Conservation (phyloP, 2,888 invertebrate species). For the Auanema freiburgensis region DNA sequence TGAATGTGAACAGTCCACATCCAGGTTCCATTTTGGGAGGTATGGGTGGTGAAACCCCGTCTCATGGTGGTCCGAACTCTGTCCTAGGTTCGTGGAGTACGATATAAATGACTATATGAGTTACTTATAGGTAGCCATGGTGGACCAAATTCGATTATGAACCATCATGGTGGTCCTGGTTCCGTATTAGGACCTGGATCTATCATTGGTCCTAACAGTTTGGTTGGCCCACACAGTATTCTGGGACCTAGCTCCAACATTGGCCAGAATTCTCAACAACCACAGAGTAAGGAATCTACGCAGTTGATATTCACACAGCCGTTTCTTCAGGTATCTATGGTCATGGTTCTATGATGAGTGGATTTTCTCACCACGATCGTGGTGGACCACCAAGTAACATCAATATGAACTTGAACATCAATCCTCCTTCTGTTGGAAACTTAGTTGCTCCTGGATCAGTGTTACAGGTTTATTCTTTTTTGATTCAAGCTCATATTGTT, state of each 20-base stretch:
- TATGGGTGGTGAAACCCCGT: constrained; percentile 46
- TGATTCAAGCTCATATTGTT: not conserved
- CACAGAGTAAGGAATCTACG: constrained; percentile 9
- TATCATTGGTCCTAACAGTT: constrained; percentile 32
- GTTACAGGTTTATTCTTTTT: constrained; percentile 14
- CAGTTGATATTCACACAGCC: too few species aligned
- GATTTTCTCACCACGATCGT: constrained; percentile 16
- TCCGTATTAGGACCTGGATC: constrained; percentile 47
- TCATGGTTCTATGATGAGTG: constrained; percentile 18
- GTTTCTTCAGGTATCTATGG: not conserved
- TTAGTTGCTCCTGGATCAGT: constrained; percentile 29
- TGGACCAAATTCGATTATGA: constrained; percentile 32
- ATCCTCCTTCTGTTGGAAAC: constrained; percentile 40
- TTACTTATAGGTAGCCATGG: constrained; percentile 10
- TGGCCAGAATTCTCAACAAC: constrained; percentile 14
- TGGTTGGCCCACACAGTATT: constrained; percentile 28
- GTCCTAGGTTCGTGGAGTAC: constrained; percentile 16
- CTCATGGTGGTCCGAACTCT: constrained; percentile 35
- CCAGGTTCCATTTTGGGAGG: constrained; percentile 26
- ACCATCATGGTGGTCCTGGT: constrained; percentile 41
- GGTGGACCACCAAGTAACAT: constrained; percentile 27
- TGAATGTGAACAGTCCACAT: constrained; percentile 46
- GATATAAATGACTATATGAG: not conserved
- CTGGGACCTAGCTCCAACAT: constrained; percentile 14
- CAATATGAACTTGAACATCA: constrained; percentile 42